Evolutionary conservation across 2,888 invertebrate genomes (phyloP).

Genomic region (Gastrophysa polygoni): DNA sequence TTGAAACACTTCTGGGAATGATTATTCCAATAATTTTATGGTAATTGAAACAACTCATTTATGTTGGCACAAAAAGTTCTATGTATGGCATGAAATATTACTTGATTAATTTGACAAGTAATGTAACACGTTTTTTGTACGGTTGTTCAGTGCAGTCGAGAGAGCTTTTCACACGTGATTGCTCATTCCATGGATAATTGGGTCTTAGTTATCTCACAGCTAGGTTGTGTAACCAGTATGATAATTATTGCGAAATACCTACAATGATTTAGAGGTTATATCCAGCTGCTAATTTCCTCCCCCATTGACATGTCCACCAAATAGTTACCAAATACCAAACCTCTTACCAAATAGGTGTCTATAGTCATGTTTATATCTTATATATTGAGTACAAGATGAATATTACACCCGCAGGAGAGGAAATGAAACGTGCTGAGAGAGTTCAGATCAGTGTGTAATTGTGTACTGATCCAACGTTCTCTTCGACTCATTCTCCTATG

Average conservation of each 20-base stretch:
- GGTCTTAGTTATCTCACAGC: background rate
- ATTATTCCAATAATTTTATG: slow-evolving; percentile 11
- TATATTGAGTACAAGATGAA: too few relatives aligned
- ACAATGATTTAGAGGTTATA: background rate
- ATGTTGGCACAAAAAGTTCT: slow-evolving; percentile 11
- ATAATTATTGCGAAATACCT: background rate
- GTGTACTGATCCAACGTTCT: too few relatives aligned
- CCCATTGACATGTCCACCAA: too few relatives aligned
- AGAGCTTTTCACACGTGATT: slow-evolving; percentile 15
- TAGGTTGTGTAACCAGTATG: background rate
- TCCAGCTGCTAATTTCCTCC: background rate
- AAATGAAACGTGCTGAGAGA: too few relatives aligned
- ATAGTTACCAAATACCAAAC: too few relatives aligned
- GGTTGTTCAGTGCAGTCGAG: background rate
- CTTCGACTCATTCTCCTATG: too few relatives aligned
- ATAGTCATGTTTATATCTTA: too few relatives aligned
- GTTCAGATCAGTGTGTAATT: too few relatives aligned
- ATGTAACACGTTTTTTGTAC: background rate
- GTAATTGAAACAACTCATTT: slow-evolving; percentile 3
- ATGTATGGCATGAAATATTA: slow-evolving; percentile 2
- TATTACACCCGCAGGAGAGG: too few relatives aligned
- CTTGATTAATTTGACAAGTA: slow-evolving; percentile 15
- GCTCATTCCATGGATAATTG: background rate
- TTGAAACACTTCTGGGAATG: background rate
- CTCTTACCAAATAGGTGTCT: too few relatives aligned